These are phyloP conservation scores for Stenurella melanura DNA, from an alignment of 2,888 invertebrate genomes.

Conservation along the genomic window DNA sequence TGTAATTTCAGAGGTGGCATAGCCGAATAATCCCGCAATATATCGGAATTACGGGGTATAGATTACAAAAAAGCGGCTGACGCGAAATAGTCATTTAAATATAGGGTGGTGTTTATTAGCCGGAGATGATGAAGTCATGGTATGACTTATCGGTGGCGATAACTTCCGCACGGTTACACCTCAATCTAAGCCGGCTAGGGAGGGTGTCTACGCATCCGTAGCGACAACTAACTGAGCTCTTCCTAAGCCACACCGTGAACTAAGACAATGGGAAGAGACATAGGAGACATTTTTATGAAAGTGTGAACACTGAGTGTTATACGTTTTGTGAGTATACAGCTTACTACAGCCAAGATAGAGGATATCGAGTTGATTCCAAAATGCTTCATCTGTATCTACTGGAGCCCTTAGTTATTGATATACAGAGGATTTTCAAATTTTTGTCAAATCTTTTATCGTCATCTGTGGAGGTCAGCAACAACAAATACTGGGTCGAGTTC, in stretches of 20 bases:
- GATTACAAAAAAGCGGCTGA: slow-evolving; percentile 23
- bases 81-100: slow-evolving; percentile 41
- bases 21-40: neutral
- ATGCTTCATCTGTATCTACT: too few species aligned
- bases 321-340: neutral
- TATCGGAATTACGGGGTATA: slow-evolving; percentile 14
- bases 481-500: too few species aligned
- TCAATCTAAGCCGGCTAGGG: slow-evolving; percentile 64
- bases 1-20: too few species aligned
- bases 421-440: too few species aligned
- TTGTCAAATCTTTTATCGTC: too few species aligned
- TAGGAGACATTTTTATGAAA: neutral
- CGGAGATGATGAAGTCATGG: slow-evolving; percentile 69
- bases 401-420: too few species aligned
- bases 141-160: slow-evolving; percentile 71
- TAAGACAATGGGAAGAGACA: slow-evolving; percentile 45
- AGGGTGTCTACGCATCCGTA: slow-evolving; percentile 57
- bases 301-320: neutral
- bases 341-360: too few species aligned
- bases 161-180: slow-evolving; percentile 72
- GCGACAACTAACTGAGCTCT: slow-evolving; percentile 45
- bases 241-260: slow-evolving; percentile 38
- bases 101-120: slow-evolving; percentile 66
- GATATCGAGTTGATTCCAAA: too few species aligned
- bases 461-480: too few species aligned